Percentiles rank a stretch among this genome's conserved stretches.
phyloP scores from a whole-genome alignment of 2,797 vertebrate genomes.

The Amblyraja radiata region DNA sequence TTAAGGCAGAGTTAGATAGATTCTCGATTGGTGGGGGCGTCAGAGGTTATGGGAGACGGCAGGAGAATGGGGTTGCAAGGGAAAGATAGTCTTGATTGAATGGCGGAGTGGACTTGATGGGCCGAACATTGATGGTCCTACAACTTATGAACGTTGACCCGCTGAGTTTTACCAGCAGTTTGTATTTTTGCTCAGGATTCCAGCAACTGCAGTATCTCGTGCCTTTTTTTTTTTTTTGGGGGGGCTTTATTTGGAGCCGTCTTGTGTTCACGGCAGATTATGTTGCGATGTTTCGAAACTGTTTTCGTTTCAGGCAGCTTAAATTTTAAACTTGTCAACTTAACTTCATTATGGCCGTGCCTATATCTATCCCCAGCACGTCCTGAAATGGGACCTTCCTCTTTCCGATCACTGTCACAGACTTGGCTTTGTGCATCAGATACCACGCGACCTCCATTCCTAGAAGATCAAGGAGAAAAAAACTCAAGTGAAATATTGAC shows the following conservation, averaged over 20 bases:
- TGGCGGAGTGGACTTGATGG: too few relatives aligned
- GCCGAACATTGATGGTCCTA: too few relatives aligned
- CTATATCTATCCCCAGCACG: conserved; percentile 65
- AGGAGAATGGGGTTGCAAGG: too few relatives aligned
- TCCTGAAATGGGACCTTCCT: conserved; percentile 59
- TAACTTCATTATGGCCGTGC: conserved; percentile 70
- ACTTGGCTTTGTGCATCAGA: conserved; percentile 66
- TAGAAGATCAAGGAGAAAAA: conserved; percentile 44
- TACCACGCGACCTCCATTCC: conserved; percentile 80
- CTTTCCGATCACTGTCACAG: conserved; percentile 63
- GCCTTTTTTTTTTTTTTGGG: too few relatives aligned
- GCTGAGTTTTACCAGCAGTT: too few relatives aligned
- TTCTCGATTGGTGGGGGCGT: too few relatives aligned
- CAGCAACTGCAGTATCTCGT: too few relatives aligned
- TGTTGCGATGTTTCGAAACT: not conserved
- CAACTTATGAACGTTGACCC: too few relatives aligned
- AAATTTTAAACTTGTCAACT: conserved; percentile 39
- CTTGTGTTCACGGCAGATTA: not conserved
- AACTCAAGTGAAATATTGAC: not conserved
- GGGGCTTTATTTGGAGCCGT: not conserved
- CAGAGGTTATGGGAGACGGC: too few relatives aligned
- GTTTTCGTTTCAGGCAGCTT: not conserved
- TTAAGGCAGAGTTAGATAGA: too few relatives aligned
- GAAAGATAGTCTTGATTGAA: too few relatives aligned
- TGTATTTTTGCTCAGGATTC: too few relatives aligned